These are phyloP conservation scores for Lepus europaeus DNA, from an alignment of 2,113 vertebrate species.

Conservation along the genomic window DNA sequence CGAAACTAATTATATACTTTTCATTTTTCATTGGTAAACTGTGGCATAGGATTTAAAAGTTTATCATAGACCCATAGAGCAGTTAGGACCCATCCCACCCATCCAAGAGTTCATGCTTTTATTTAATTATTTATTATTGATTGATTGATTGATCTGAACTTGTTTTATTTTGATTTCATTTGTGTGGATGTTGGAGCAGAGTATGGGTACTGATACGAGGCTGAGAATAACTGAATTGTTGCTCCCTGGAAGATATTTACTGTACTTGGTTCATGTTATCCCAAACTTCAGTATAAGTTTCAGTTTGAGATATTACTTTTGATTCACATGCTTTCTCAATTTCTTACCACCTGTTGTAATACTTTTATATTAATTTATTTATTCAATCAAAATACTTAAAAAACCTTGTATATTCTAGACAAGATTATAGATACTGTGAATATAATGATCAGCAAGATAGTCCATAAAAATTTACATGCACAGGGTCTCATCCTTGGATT, in stretches of 20 bases:
- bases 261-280: neutral
- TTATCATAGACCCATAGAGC: neutral
- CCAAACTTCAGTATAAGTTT: neutral
- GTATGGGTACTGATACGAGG: fast-evolving
- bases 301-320: neutral
- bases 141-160: neutral
- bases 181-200: neutral
- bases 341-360: neutral
- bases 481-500: neutral
- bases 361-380: conserved; percentile 6
- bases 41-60: neutral
- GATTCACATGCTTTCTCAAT: neutral
- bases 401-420: neutral
- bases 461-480: neutral
- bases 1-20: neutral
- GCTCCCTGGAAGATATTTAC: neutral
- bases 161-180: neutral
- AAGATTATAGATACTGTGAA: neutral
- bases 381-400: neutral
- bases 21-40: neutral
- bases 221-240: neutral
- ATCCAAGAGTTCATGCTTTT: neutral
- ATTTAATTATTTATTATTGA: neutral
- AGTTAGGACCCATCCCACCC: neutral
- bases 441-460: neutral